These are phyloP conservation scores for Neogobius melanostomus DNA, from an alignment of 2,113 vertebrate genomes.

Conservation along the genomic window DNA sequence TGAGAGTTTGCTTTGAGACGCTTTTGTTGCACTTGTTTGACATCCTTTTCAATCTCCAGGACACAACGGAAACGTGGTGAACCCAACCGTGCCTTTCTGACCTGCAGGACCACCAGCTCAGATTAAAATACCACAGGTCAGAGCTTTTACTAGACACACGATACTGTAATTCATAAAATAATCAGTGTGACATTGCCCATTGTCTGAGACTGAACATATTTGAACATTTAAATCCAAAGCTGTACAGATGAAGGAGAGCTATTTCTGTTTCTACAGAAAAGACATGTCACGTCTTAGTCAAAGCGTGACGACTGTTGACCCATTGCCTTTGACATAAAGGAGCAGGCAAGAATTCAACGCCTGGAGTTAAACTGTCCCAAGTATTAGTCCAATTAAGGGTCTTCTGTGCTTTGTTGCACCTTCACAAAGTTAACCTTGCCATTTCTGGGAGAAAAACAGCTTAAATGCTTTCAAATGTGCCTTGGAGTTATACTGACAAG, in stretches of 20 bases:
- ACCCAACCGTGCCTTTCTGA: background rate
- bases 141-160: constrained; percentile 32
- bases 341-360: constrained; percentile 19
- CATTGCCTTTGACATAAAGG: constrained; percentile 43
- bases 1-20: background rate
- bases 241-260: constrained; percentile 37
- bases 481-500: constrained; percentile 67
- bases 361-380: constrained; percentile 40
- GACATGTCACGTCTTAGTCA: constrained; percentile 50
- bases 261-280: constrained; percentile 48
- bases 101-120: constrained; percentile 36
- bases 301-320: constrained; percentile 30
- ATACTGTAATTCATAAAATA: constrained; percentile 22
- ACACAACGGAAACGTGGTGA: background rate
- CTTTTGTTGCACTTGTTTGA: background rate
- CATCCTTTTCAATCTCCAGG: background rate
- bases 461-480: constrained; percentile 79
- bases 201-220: constrained; percentile 25
- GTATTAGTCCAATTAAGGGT: constrained; percentile 54
- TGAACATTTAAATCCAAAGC: constrained; percentile 50
- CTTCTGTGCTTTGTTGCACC: constrained; percentile 43
- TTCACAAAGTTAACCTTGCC: constrained; percentile 28
- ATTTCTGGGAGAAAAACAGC: constrained; percentile 52
- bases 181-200: constrained; percentile 38
- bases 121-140: constrained; percentile 13